A percentile compares a stretch with the other conserved stretches of the same genome.
phyloP scores from a whole-genome alignment of 2,113 vertebrate genomes.

The Naja naja region DNA sequence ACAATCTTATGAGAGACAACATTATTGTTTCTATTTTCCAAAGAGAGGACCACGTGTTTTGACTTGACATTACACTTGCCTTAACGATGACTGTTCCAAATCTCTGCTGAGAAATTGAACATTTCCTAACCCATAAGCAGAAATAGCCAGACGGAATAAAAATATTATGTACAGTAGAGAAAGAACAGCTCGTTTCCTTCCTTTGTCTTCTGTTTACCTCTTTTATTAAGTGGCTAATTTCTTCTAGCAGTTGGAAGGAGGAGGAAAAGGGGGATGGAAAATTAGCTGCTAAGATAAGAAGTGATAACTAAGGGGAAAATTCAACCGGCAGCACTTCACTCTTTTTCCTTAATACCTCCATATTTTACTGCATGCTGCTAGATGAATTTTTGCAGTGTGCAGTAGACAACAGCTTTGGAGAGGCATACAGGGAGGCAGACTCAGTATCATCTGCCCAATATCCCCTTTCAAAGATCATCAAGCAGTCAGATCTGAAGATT shows the following conservation, averaged over 20 bases:
- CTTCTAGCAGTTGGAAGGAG: background rate
- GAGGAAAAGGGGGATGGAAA: background rate
- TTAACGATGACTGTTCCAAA: background rate
- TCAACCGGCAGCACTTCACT: background rate
- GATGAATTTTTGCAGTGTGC: background rate
- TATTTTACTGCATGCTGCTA: background rate
- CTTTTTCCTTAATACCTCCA: background rate
- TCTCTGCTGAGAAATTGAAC: background rate
- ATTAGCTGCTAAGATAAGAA: background rate
- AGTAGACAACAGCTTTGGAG: background rate
- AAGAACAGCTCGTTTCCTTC: background rate
- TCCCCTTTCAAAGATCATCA: background rate
- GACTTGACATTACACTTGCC: background rate
- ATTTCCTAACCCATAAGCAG: background rate
- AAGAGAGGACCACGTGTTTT: background rate
- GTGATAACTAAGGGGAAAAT: background rate
- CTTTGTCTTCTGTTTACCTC: background rate
- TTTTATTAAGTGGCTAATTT: background rate
- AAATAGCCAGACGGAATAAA: background rate
- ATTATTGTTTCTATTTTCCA: background rate
- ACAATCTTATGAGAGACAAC: background rate
- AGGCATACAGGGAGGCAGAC: background rate
- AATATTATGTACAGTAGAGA: background rate
- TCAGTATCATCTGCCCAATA: background rate
- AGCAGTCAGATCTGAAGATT: background rate